Base-by-base conservation (phyloP, 2,797 vertebrate species). In the Chromis chromis region DNA sequence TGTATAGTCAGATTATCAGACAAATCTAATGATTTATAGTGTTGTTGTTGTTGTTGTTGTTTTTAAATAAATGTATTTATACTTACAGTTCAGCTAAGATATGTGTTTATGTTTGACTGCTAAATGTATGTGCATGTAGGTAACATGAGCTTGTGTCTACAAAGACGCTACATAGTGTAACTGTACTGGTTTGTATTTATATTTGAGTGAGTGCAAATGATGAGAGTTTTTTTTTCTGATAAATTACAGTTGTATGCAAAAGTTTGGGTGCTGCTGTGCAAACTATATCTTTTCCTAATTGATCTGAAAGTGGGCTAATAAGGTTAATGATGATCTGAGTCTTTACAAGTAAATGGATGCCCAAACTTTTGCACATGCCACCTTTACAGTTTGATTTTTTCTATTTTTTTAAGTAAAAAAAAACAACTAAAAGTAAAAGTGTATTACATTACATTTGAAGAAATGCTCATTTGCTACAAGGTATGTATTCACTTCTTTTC, bases 151-250 rank as follows among this genome's bases (percentile, higher is more conserved):
- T 50, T 78, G 49, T 76, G 62, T 83, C 58, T 71, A 58, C 33
- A 68, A 67, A 49, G 31, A 75, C 46, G 88, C 89, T 92, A 90
- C 91, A 89, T 87, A 82, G 33, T 21, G 56, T 72, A 82, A 76
- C 57, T 82, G 65, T 65, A 78, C 56, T 79, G 46, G 64, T 81
- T 79, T 76, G 28, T 66, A 71, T 57, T 68, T 42, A 84, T 74
- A 86, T 33, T 74, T 65, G 28, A 76, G 53, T 24, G 54, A 73
- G 33, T 64, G 8, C 63, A 44, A 76, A 68, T 65, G 14, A 69
- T 65, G 6, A n/a, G 13, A 39, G 12, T 53, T 66, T 46, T 65
- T 77, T 76, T 70, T 27, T 46, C 25, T 31, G 65, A 59, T 14
- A 62, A 70, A 68, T 74, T 70, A 36, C 44, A 65, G 13, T 25